phyloP scores from a whole-genome alignment of 1,140 invertebrate genomes.

The Drosophila kurseongensis region DNA sequence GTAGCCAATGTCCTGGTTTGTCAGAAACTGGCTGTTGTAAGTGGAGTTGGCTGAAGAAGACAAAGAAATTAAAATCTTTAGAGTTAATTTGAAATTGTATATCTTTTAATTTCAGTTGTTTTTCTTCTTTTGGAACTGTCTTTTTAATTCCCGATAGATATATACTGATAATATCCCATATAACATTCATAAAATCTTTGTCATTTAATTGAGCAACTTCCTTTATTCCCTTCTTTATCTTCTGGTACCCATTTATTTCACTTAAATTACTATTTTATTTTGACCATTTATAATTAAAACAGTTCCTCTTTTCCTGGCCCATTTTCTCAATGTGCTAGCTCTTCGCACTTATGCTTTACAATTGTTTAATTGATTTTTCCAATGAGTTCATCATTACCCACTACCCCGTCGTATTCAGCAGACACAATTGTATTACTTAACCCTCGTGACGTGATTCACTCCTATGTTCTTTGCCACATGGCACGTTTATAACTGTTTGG shows the following conservation, averaged over 20 bases:
- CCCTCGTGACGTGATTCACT: constrained; percentile 26
- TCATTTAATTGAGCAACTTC: too few species aligned
- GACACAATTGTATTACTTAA: constrained; percentile 17
- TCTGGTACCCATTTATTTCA: too few species aligned
- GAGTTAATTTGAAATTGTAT: too few species aligned
- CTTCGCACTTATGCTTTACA: background rate
- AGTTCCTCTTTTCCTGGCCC: too few species aligned
- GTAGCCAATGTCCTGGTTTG: constrained; percentile 88
- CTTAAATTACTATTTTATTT: too few species aligned
- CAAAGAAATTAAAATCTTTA: background rate
- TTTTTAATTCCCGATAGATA: background rate
- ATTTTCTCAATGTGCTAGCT: background rate
- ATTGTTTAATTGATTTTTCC: constrained; percentile 20
- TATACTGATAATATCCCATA: too few species aligned
- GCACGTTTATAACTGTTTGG: constrained; percentile 21
- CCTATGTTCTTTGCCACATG: constrained; percentile 19
- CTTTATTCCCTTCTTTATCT: background rate
- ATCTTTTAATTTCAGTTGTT: too few species aligned
- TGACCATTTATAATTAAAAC: background rate
- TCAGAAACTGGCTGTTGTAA: constrained; percentile 90
- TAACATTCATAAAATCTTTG: too few species aligned
- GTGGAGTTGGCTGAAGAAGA: constrained; percentile 88
- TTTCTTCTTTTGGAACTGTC: background rate
- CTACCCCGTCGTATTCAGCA: constrained; percentile 1
- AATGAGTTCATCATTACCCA: constrained; percentile 27